These are phyloP conservation scores for Patagioenas fasciata DNA, from an alignment of 2,113 vertebrate species.

Conservation along the genomic window DNA sequence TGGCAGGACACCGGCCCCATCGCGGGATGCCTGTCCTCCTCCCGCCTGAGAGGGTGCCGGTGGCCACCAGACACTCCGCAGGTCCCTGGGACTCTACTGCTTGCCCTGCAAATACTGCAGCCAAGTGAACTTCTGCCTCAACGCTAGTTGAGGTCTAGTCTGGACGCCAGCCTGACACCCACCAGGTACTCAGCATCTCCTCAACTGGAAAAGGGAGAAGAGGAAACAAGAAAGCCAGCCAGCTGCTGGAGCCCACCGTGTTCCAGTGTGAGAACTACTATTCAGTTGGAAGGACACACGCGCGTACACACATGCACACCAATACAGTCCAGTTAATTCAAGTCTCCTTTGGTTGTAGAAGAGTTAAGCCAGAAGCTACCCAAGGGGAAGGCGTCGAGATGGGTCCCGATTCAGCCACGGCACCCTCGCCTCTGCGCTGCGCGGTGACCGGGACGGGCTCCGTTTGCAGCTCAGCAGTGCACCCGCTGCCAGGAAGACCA, in stretches of 20 bases:
- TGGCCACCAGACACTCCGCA: background rate
- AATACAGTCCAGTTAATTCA: slow-evolving; percentile 59
- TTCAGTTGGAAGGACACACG: background rate
- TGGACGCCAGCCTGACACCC: background rate
- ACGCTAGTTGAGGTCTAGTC: background rate
- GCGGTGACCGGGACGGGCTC: background rate
- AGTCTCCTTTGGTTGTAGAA: slow-evolving; percentile 63
- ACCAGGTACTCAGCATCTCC: background rate
- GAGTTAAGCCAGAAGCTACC: slow-evolving; percentile 41
- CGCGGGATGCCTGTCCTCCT: slow-evolving; percentile 29
- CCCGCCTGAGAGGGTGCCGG: background rate
- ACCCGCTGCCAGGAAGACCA: background rate
- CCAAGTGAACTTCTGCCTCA: slow-evolving; percentile 19
- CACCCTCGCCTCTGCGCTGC: background rate
- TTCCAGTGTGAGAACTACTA: slow-evolving; percentile 73
- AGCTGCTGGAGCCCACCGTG: slow-evolving; percentile 37
- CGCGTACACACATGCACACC: background rate
- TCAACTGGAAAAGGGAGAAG: slow-evolving; percentile 2
- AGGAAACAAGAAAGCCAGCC: slow-evolving; percentile 13
- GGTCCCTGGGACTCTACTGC: slow-evolving; percentile 4
- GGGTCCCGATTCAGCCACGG: background rate
- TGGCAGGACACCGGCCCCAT: slow-evolving; percentile 35
- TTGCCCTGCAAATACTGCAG: background rate
- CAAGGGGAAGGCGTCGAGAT: background rate
- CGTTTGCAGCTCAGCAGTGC: background rate